phyloP scores from a whole-genome alignment of 1,140 invertebrate species.

The Notospermus geniculatus region DNA sequence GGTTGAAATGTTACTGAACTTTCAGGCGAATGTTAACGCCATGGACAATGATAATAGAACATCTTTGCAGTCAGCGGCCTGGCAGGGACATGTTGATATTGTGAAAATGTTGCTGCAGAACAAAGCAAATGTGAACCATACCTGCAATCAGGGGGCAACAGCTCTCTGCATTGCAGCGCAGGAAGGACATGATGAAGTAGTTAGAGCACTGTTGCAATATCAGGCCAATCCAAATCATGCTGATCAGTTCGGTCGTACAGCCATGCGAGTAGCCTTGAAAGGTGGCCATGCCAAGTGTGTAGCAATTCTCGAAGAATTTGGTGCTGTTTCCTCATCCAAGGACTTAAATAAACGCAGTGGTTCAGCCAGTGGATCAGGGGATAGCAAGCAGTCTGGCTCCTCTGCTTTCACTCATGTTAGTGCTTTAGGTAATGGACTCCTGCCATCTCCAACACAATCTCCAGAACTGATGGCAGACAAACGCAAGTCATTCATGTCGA shows the following conservation, averaged over 20 bases:
- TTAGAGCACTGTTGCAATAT: slow-evolving; percentile 78
- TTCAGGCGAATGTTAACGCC: slow-evolving; percentile 79
- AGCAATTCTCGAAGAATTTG: slow-evolving; percentile 61
- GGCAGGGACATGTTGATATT: slow-evolving; percentile 86
- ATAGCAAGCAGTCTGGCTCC: slow-evolving; percentile 65
- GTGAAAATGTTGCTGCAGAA: slow-evolving; percentile 68
- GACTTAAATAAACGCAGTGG: slow-evolving; percentile 33
- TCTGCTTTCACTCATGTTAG: slow-evolving; percentile 56
- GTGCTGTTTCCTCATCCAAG: slow-evolving; percentile 34
- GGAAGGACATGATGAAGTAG: slow-evolving; percentile 90
- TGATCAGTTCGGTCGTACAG: slow-evolving; percentile 83
- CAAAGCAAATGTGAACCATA: slow-evolving; percentile 77
- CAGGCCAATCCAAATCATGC: slow-evolving; percentile 90
- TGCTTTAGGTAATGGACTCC: slow-evolving; percentile 26
- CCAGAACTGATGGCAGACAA: slow-evolving; percentile 67
- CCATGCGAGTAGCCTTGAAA: slow-evolving; percentile 74
- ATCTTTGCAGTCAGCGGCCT: slow-evolving; percentile 89
- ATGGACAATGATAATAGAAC: slow-evolving; percentile 86
- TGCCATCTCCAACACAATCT: slow-evolving; percentile 58
- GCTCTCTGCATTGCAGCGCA: slow-evolving; percentile 90
- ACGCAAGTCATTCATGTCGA: slow-evolving; percentile 70
- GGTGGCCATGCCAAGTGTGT: slow-evolving; percentile 73
- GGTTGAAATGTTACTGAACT: slow-evolving; percentile 77
- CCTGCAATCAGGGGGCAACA: slow-evolving; percentile 92
- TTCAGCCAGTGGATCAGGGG: slow-evolving; percentile 50